Evolutionary conservation across 2,113 vertebrate species (phyloP).

Genomic region (Microtus montanus): DNA sequence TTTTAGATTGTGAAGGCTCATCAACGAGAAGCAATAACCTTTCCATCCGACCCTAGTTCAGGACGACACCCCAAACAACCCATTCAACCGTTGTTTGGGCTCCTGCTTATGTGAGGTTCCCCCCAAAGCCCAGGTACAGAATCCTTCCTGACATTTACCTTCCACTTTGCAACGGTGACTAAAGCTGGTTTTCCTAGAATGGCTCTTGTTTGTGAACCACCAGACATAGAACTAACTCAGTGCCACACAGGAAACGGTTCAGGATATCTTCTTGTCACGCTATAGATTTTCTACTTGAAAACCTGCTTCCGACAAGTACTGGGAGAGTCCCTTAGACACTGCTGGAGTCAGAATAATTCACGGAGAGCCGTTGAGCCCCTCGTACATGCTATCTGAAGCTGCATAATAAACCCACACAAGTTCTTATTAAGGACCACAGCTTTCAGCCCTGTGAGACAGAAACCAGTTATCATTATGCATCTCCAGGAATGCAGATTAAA

Average conservation of each 20-base stretch:
- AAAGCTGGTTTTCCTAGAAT: background rate
- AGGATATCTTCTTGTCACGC: conserved; percentile 44
- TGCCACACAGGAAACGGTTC: conserved; percentile 58
- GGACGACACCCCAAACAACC: background rate
- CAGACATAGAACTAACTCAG: background rate
- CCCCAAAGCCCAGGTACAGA: rapidly evolving
- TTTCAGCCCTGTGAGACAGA: conserved; percentile 82
- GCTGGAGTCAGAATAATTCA: conserved; percentile 80
- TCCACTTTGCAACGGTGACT: no score
- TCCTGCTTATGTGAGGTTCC: background rate
- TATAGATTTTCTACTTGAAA: conserved; percentile 81
- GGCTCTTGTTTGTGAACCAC: background rate
- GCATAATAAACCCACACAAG: conserved; percentile 83
- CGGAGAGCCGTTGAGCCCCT: conserved; percentile 78
- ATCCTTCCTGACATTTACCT: no score
- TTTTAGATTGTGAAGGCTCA: rapidly evolving
- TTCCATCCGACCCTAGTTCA: no score
- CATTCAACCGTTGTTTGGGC: background rate
- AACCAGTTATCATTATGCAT: conserved; percentile 84
- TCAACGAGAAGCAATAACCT: rapidly evolving
- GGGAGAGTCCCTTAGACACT: conserved; percentile 79
- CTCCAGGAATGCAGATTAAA: conserved; percentile 86
- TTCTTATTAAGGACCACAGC: conserved; percentile 83
- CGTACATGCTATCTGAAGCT: conserved; percentile 83
- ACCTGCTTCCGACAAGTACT: conserved; percentile 74